These are phyloP conservation scores for Sorex fumeus DNA, from an alignment of 2,113 vertebrate species.

Conservation along the genomic window DNA sequence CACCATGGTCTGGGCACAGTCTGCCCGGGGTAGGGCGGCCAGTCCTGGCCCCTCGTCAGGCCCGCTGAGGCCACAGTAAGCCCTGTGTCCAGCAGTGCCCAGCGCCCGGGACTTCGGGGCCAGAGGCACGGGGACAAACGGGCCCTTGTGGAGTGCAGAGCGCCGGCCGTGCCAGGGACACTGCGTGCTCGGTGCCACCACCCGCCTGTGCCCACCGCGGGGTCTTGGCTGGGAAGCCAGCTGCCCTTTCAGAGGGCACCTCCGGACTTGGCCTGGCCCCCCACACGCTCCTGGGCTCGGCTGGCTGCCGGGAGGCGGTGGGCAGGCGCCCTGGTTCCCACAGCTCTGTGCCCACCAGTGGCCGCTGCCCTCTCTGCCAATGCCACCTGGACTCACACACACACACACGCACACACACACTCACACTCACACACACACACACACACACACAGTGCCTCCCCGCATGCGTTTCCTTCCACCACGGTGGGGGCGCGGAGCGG, in stretches of 20 bases:
- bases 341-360: no score
- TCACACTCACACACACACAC: no score
- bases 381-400: background rate
- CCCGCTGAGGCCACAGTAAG: slow-evolving; percentile 29
- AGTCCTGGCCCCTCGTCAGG: no score
- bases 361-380: background rate
- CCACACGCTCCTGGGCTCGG: background rate
- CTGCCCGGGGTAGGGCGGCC: no score
- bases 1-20: no score
- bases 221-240: slow-evolving; percentile 54
- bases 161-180: slow-evolving; percentile 70
- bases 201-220: background rate
- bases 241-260: slow-evolving; percentile 41
- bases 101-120: background rate
- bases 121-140: slow-evolving; percentile 58
- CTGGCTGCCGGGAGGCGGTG: background rate
- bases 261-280: background rate
- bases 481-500: no score
- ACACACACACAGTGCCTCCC: no score
- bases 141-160: slow-evolving; percentile 74
- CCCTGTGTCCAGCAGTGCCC: slow-evolving; percentile 32
- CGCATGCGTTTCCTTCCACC: background rate
- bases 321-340: slow-evolving; percentile 49
- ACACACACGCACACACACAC: no score
- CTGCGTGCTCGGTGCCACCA: slow-evolving; percentile 46